These are phyloP conservation scores for Clarias magur DNA, from an alignment of 2,113 vertebrate genomes.

Conservation along the genomic window DNA sequence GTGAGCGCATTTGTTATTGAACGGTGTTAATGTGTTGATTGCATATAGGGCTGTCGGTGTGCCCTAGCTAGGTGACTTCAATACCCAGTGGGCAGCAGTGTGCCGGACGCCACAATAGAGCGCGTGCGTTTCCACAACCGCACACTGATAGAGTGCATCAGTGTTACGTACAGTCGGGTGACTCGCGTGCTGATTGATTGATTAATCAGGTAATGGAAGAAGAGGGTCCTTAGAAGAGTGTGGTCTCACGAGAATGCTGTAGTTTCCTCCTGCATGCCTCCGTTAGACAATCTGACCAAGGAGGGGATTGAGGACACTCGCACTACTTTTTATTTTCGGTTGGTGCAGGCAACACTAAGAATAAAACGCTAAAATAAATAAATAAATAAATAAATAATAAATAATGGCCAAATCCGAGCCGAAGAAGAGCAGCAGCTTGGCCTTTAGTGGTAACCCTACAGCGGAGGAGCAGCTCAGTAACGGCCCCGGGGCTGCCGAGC, in stretches of 20 bases:
- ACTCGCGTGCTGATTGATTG: background rate
- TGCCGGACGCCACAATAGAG: background rate
- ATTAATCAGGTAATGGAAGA: too few relatives aligned
- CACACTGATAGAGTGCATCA: background rate
- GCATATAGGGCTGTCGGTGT: background rate
- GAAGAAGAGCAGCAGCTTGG: slow-evolving; percentile 59
- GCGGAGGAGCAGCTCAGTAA: slow-evolving; percentile 58
- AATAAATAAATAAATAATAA: background rate
- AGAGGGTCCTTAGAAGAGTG: background rate
- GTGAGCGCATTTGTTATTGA: background rate
- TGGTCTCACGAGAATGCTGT: background rate
- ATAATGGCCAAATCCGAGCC: slow-evolving; percentile 70
- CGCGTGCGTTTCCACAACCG: background rate
- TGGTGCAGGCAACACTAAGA: background rate
- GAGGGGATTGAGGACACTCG: background rate
- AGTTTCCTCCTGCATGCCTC: background rate
- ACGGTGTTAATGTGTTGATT: background rate
- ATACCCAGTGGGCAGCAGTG: background rate
- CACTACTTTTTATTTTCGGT: background rate
- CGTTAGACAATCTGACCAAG: background rate
- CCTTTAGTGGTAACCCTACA: slow-evolving; percentile 45
- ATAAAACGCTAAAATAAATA: too few relatives aligned
- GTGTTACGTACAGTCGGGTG: too few relatives aligned
- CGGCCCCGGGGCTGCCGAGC: slow-evolving; percentile 52
- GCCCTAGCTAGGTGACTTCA: background rate